Conservation (phyloP, 2,113 vertebrate genomes). For the Peromyscus maniculatus region DNA sequence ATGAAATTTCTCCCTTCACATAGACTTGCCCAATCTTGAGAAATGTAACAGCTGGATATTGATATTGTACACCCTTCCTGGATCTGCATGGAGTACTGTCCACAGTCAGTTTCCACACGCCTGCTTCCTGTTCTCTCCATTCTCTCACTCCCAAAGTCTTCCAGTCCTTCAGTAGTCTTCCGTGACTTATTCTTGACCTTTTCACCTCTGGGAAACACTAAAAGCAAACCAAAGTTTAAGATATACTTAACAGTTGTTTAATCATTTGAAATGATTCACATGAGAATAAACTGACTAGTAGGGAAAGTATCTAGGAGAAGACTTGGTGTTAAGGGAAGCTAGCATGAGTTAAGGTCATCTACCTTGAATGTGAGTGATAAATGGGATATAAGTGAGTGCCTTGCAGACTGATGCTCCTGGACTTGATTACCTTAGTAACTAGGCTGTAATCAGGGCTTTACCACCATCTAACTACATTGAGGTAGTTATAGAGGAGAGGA, state of each 20-base stretch:
- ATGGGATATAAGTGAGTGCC: background rate
- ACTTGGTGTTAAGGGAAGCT: slow-evolving; percentile 22
- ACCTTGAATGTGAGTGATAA: background rate
- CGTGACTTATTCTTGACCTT: background rate
- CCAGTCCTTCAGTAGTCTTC: background rate
- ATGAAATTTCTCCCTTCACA: background rate
- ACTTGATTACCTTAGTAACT: background rate
- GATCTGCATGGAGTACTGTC: background rate
- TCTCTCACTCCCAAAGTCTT: background rate
- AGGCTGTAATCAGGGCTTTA: background rate
- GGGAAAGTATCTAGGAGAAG: background rate
- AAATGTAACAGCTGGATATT: background rate
- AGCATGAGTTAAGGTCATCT: background rate
- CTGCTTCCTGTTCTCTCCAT: background rate
- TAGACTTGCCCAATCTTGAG: slow-evolving; percentile 2
- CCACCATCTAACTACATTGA: background rate
- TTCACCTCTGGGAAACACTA: background rate
- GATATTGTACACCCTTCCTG: background rate
- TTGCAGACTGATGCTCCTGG: background rate
- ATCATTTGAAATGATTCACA: slow-evolving; percentile 10
- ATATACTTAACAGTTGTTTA: slow-evolving; percentile 35
- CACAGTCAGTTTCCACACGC: background rate
- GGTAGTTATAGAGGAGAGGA: background rate
- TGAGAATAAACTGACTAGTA: slow-evolving; percentile 23
- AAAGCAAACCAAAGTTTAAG: slow-evolving; percentile 29